phyloP scores from a whole-genome alignment of 1,140 invertebrate species.

The Chionoecetes opilio region DNA sequence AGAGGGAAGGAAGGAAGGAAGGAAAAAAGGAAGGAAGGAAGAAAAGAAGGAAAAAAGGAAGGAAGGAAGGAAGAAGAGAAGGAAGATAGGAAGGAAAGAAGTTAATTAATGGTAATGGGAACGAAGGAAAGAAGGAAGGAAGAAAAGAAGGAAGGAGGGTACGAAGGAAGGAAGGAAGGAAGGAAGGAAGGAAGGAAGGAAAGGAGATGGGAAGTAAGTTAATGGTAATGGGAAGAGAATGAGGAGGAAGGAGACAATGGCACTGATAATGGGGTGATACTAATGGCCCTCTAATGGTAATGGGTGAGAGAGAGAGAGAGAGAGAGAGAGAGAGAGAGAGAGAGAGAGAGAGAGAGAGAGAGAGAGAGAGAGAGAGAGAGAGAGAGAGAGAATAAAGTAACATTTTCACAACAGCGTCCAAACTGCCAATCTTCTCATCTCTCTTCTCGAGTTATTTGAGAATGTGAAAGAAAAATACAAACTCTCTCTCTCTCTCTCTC shows the following conservation, averaged over 20 bases:
- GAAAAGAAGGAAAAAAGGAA: no score
- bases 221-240: not conserved
- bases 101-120: no score
- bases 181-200: not conserved
- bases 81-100: not conserved
- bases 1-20: not conserved
- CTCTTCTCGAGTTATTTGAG: no score
- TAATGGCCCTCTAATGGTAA: not conserved
- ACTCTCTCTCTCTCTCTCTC: no score
- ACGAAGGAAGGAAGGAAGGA: not conserved
- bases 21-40: no score
- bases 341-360: constrained; percentile 27
- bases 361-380: constrained; percentile 27
- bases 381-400: not conserved
- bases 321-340: constrained; percentile 27
- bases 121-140: not conserved
- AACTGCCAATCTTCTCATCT: no score
- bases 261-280: not conserved
- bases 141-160: not conserved
- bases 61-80: not conserved
- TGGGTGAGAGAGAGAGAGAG: not conserved
- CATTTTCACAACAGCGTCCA: not conserved
- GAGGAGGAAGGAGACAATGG: not conserved
- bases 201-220: no score
- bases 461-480: no score